Percentiles rank a stretch among this genome's conserved stretches.
These are phyloP conservation scores for Proterorhinus semilunaris DNA, from an alignment of 2,113 vertebrate species.

Conservation along the genomic window DNA sequence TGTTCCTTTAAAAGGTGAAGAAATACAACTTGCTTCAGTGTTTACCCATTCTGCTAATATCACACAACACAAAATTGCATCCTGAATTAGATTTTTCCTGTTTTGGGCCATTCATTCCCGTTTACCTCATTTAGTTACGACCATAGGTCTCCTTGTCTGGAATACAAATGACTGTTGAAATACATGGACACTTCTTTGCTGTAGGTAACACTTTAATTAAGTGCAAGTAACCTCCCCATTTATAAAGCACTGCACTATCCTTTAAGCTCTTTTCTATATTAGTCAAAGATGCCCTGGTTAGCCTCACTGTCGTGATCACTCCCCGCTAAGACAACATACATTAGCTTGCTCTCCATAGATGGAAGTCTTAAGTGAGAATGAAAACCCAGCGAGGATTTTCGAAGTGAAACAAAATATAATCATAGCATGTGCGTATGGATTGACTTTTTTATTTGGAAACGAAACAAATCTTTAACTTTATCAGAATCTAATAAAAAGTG, in stretches of 20 bases:
- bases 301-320: neutral
- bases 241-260: neutral
- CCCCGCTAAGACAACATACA: neutral
- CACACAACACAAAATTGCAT: neutral
- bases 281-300: neutral
- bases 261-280: conserved; percentile 3
- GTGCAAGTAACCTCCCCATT: neutral
- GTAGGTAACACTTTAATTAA: conserved; percentile 3
- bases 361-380: neutral
- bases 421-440: neutral
- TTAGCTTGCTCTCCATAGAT: neutral
- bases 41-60: no score
- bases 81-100: neutral
- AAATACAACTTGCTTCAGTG: no score
- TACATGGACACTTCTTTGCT: neutral
- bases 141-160: neutral
- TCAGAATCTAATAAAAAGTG: neutral
- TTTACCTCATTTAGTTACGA: neutral
- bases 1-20: no score
- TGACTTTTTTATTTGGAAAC: neutral
- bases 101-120: neutral
- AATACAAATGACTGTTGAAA: neutral
- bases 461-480: conserved; percentile 1
- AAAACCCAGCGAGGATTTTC: neutral
- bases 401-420: neutral